Percentiles rank a stretch among this genome's conserved stretches.
phyloP scores from a whole-genome alignment of 2,888 invertebrate genomes.

The Acrobasis suavella region DNA sequence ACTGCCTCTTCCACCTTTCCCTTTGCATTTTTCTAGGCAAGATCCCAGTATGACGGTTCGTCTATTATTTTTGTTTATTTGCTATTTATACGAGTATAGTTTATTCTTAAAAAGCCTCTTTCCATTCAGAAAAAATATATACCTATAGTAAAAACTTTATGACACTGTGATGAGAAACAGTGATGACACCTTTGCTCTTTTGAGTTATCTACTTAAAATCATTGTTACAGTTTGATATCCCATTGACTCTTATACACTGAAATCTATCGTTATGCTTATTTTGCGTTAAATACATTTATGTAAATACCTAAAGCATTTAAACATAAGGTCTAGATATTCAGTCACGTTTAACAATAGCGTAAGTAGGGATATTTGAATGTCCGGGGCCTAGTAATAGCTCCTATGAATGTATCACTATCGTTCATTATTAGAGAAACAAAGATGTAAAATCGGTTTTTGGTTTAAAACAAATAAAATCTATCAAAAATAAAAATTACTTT shows the following conservation, averaged over 20 bases:
- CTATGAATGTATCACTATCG: slow-evolving; percentile 37
- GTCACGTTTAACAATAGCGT: slow-evolving; percentile 38
- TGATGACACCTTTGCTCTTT: too few relatives aligned
- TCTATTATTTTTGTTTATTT: too few relatives aligned
- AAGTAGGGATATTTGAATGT: slow-evolving; percentile 36
- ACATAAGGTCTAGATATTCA: slow-evolving; percentile 46
- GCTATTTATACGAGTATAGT: too few relatives aligned
- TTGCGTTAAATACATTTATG: slow-evolving; percentile 37
- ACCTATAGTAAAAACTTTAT: too few relatives aligned
- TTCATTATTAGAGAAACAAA: slow-evolving; percentile 33
- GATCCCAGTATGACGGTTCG: too few relatives aligned
- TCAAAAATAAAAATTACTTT: slow-evolving; percentile 27
- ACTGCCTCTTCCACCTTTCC: too few relatives aligned
- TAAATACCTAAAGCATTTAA: slow-evolving; percentile 51
- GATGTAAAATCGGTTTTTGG: slow-evolving; percentile 49
- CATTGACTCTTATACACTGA: slow-evolving; percentile 23
- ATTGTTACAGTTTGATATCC: slow-evolving; percentile 3
- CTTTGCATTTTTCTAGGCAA: too few relatives aligned
- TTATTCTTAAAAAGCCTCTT: too few relatives aligned
- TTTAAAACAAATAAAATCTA: slow-evolving; percentile 45
- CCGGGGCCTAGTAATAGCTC: slow-evolving; percentile 29
- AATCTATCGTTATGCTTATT: slow-evolving; percentile 38
- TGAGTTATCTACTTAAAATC: too few relatives aligned
- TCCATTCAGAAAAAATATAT: too few relatives aligned
- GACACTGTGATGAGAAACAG: too few relatives aligned